phyloP scores from a whole-genome alignment of 2,113 vertebrate genomes.

The Conger conger region DNA sequence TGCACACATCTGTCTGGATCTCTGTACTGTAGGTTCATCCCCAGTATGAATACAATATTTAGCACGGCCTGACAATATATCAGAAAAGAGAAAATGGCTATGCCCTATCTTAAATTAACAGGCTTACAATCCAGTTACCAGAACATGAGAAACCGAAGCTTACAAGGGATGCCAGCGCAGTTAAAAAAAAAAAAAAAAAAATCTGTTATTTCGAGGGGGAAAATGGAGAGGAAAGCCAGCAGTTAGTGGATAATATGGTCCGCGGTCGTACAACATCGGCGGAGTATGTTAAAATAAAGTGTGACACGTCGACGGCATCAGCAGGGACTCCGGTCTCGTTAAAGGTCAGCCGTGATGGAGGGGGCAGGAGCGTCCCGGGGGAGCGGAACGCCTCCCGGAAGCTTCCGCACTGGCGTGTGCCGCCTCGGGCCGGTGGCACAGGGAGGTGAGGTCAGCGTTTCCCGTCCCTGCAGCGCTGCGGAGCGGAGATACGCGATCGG shows the following conservation, averaged over 20 bases:
- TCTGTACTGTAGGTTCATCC: neutral
- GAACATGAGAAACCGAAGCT: neutral
- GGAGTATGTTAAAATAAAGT: neutral
- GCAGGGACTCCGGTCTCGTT: neutral
- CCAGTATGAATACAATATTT: neutral
- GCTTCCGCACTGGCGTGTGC: no score
- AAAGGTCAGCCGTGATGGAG: neutral
- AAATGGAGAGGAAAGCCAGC: neutral
- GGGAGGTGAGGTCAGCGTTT: neutral
- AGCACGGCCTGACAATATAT: neutral
- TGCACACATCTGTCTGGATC: neutral
- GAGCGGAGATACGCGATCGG: no score
- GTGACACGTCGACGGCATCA: neutral
- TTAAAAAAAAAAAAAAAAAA: neutral
- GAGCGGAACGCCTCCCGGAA: no score
- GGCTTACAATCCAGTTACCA: neutral
- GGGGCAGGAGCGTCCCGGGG: neutral
- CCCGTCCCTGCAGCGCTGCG: neutral
- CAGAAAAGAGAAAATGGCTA: neutral
- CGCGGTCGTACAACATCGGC: neutral
- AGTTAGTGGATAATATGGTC: neutral
- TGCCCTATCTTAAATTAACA: neutral
- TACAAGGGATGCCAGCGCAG: neutral
- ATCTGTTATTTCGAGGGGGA: neutral
- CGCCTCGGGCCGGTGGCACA: no score